Evolutionary conservation across 2,797 vertebrate genomes (phyloP), one percentile per base, ranked within the genome.

Genomic region (Sebastes alutus): DNA sequence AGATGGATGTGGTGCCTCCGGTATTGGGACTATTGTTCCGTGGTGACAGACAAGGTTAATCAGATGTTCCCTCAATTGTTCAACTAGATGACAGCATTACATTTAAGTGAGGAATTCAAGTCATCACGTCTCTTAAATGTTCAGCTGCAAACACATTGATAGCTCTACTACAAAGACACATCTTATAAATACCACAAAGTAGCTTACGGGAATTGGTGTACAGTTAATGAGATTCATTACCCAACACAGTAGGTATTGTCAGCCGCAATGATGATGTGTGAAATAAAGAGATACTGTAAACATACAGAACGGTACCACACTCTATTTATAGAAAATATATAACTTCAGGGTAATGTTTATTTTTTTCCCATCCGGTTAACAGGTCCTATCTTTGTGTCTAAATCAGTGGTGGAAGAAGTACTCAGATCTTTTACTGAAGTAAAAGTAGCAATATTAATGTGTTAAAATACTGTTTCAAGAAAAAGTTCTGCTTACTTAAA

Each of bases 11-110:
- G 35, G n/a, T 70, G 66, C 62, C 11, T 61, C 49, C 70, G 46
- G 12, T 61, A 7, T 22, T 35, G 22, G 78, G 66, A 61, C 62
- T 74, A 76, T 83, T 86, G 80, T 75, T 87, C 12, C 13, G 27
- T 7, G 42, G 35, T 90, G 91, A 89, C 80, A 84, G 82, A 89
- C 66, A 55, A 27, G 64, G 49, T 76, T 80, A 81, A 87, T 91
- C 35, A 85, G 49, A 73, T 66, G 58, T 70, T 68, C 30, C 55
- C 66, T 61, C 14, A 2, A 72, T 64, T 78, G 72, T 86, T 87
- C 13, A 14, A 42, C 72, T 32, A 77, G 29, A 83, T 77, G 16
- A 85, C 83, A 80, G 76, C 5, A 32, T 27, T 12, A 65, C 62
- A 4, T 35, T 22, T 32, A 58, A 68, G 38, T 11, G 4, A 71